A percentile compares a stretch with the other conserved stretches of the same genome.
These are phyloP conservation scores for Eretmodus cyanostictus DNA, from an alignment of 2,113 vertebrate species.

Conservation along the genomic window DNA sequence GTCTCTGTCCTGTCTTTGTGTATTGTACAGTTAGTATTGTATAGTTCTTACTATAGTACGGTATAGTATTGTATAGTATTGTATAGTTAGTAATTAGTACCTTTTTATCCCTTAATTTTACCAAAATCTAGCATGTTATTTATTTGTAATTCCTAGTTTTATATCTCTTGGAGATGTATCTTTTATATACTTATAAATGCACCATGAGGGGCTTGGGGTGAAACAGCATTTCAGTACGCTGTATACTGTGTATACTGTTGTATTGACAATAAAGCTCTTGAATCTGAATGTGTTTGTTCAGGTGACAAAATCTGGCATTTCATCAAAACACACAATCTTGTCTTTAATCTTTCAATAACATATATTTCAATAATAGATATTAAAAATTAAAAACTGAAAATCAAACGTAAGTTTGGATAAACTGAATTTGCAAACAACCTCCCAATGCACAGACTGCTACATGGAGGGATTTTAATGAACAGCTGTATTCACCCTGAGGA, in stretches of 20 bases:
- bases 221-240: neutral
- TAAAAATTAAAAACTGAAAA: neutral
- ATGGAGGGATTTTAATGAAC: neutral
- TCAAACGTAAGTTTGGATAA: neutral
- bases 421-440: neutral
- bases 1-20: neutral
- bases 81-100: neutral
- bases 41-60: neutral
- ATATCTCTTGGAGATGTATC: neutral
- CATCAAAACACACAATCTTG: neutral
- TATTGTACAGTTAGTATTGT: neutral
- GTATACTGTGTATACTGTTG: neutral
- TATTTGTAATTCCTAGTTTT: neutral
- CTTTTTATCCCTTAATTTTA: neutral
- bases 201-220: neutral
- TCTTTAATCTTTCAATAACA: neutral
- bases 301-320: neutral
- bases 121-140: neutral
- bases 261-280: neutral
- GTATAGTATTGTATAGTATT: neutral
- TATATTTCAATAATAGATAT: neutral
- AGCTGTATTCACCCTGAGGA: neutral
- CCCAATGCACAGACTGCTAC: neutral
- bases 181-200: neutral
- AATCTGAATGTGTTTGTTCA: neutral